These are phyloP conservation scores for Montipora capricornis DNA, from an alignment of 64 coral and sea anemone species.

Conservation along the genomic window DNA sequence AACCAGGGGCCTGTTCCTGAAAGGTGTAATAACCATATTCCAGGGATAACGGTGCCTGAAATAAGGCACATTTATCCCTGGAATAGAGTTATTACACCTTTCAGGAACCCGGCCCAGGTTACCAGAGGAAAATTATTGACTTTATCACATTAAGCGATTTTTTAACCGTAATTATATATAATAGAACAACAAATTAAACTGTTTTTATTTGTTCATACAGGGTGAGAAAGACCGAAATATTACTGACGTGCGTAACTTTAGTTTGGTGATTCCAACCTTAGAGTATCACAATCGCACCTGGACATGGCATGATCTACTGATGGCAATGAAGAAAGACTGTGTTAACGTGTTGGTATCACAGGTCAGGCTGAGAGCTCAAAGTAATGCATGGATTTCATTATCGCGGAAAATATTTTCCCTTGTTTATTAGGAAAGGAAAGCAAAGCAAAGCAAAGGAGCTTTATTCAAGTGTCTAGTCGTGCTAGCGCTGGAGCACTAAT, in stretches of 20 bases:
- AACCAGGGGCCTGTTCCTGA: too few species aligned
- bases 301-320: slow-evolving; percentile 97
- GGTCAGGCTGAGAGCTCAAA: slow-evolving; percentile 38
- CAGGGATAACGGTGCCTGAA: too few species aligned
- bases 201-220: slow-evolving; percentile 19
- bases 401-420: not conserved
- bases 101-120: too few species aligned
- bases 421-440: not conserved
- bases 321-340: slow-evolving; percentile 98
- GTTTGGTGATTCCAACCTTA: slow-evolving; percentile 86
- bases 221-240: slow-evolving; percentile 99
- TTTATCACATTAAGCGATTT: too few species aligned
- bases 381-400: not conserved
- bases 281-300: slow-evolving; percentile 99
- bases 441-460: too few species aligned
- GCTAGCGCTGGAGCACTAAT: too few species aligned
- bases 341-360: slow-evolving; percentile 88
- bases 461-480: not conserved
- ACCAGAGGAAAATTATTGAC: too few species aligned
- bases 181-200: too few species aligned
- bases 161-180: not conserved
- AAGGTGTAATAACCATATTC: too few species aligned
- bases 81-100: too few species aligned
- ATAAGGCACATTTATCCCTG: too few species aligned
- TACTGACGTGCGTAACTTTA: slow-evolving; percentile 91